Conservation (phyloP, 2,797 vertebrate species). For the Fringilla coelebs region DNA sequence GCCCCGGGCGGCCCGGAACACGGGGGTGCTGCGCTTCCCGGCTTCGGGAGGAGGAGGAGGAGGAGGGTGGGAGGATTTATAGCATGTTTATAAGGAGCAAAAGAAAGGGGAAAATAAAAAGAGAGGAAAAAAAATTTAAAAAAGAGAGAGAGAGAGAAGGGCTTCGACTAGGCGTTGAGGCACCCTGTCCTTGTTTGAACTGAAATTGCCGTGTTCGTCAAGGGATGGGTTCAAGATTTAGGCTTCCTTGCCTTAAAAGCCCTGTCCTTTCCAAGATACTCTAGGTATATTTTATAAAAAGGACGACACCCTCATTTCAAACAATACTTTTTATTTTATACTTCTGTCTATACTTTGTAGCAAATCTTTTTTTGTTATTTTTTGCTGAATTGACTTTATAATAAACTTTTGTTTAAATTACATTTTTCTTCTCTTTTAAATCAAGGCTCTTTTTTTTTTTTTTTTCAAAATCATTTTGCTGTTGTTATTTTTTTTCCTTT, state of each 20-base stretch:
- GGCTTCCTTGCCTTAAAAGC: neutral
- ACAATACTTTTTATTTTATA: constrained; percentile 95
- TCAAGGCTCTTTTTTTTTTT: constrained; percentile 77
- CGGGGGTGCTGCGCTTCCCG: neutral
- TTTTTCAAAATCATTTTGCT: constrained; percentile 74
- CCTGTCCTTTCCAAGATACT: neutral
- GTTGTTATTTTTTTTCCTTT: constrained; percentile 40
- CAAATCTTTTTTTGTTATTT: constrained; percentile 80
- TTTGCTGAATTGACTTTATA: constrained; percentile 88
- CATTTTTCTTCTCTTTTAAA: constrained; percentile 84
- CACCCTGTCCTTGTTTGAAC: constrained; percentile 33
- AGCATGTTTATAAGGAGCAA: neutral
- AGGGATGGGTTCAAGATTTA: neutral
- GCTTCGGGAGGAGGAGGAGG: neutral
- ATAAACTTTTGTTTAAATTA: constrained; percentile 82
- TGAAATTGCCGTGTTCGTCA: neutral
- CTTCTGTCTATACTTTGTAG: constrained; percentile 88
- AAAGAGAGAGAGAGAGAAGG: neutral
- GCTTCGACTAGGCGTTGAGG: neutral
- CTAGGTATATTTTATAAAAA: constrained; percentile 55
- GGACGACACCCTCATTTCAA: constrained; percentile 83
- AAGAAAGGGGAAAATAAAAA: neutral
- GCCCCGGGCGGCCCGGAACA: neutral
- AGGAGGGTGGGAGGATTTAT: neutral
- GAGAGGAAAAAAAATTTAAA: no score